These are phyloP conservation scores for Calliopsis andreniformis DNA, from an alignment of 1,140 invertebrate genomes.

Conservation along the genomic window DNA sequence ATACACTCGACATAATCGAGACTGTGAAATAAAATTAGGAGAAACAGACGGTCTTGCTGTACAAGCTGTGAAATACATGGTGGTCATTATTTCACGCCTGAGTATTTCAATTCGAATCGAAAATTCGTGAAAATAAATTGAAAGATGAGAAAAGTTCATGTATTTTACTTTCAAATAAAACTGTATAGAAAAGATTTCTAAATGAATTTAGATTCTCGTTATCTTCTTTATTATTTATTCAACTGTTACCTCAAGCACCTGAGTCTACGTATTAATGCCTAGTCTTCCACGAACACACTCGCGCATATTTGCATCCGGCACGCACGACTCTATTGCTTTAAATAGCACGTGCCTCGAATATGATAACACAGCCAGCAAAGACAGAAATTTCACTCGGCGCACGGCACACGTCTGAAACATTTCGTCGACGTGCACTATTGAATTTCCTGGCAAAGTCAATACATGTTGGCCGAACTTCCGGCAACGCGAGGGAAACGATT, in stretches of 20 bases:
- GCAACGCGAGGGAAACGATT: neutral
- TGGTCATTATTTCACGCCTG: too few species aligned
- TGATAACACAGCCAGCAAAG: neutral
- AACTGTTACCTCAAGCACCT: neutral
- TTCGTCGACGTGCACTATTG: neutral
- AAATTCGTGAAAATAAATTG: too few species aligned
- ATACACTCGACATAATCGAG: too few species aligned
- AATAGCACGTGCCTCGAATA: constrained; percentile 16
- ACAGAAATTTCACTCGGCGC: neutral
- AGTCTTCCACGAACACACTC: neutral
- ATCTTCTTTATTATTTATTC: constrained; percentile 14
- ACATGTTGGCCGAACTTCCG: neutral
- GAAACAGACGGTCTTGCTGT: too few species aligned
- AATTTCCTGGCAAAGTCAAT: neutral
- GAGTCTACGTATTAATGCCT: neutral
- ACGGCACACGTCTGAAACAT: neutral
- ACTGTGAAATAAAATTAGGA: neutral
- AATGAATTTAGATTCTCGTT: too few species aligned
- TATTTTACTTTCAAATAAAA: too few species aligned
- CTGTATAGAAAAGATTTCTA: too few species aligned
- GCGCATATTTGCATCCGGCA: neutral
- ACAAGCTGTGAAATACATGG: too few species aligned
- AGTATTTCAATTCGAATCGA: too few species aligned
- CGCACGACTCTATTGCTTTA: constrained; percentile 12
- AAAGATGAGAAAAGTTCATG: too few species aligned